Conservation (phyloP, 2,888 invertebrate genomes). For the Sceliomorpha sp. region DNA sequence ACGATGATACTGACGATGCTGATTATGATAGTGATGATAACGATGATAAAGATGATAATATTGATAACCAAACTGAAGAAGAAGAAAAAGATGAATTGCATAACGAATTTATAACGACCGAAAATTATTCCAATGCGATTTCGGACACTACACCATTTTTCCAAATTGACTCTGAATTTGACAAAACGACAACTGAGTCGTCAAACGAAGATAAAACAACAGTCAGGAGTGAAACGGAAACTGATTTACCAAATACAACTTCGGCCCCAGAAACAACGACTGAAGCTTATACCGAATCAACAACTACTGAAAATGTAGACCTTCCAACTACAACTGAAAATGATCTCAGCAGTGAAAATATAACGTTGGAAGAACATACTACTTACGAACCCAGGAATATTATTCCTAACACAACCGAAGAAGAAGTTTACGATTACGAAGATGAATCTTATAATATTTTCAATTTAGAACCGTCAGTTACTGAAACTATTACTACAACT, state of each 20-base stretch:
- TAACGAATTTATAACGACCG: conserved; percentile 14
- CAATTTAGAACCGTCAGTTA: neutral
- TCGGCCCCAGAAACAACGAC: conserved; percentile 26
- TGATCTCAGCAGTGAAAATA: neutral
- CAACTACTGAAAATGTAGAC: conserved; percentile 9
- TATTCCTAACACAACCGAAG: no score
- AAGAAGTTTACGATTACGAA: no score
- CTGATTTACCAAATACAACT: conserved; percentile 5
- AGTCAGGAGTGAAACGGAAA: conserved; percentile 16
- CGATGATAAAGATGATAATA: conserved; percentile 20
- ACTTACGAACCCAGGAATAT: no score
- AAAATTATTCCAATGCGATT: conserved; percentile 19
- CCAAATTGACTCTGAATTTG: conserved; percentile 5
- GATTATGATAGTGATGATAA: conserved; percentile 46
- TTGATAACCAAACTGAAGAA: conserved; percentile 19
- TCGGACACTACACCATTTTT: conserved; percentile 11
- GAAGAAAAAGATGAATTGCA: conserved; percentile 36
- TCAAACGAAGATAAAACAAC: conserved; percentile 37
- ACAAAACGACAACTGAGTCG: conserved; percentile 28
- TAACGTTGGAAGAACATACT: conserved; percentile 2
- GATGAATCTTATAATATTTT: no score
- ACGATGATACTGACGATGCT: conserved; percentile 55
- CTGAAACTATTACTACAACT: neutral
- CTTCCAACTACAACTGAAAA: conserved; percentile 9
- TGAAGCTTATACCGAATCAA: conserved; percentile 15